These are phyloP conservation scores for Drosophila robusta DNA, from an alignment of 2,888 invertebrate species.

Conservation along the genomic window DNA sequence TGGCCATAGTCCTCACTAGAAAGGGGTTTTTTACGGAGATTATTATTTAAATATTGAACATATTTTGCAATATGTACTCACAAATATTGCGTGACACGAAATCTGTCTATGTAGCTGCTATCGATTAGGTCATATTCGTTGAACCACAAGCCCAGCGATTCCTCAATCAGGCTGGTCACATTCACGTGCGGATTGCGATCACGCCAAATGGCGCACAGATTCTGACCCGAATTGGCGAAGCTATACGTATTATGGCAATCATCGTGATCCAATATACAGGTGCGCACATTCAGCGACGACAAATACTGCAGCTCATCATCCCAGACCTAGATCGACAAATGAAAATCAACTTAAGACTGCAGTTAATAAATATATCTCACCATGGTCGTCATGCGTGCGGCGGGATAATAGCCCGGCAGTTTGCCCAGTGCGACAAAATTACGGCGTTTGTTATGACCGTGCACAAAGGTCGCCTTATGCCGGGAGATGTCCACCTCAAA, in stretches of 20 bases:
- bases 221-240: slow-evolving; percentile 83
- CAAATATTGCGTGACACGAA: slow-evolving; percentile 82
- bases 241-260: slow-evolving; percentile 83
- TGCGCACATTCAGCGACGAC: slow-evolving; percentile 82
- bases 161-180: slow-evolving; percentile 81
- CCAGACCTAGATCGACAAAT: slow-evolving; percentile 74
- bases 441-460: slow-evolving; percentile 83
- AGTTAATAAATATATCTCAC: slow-evolving; percentile 55
- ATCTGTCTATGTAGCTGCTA: slow-evolving; percentile 79
- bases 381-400: slow-evolving; percentile 84
- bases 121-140: slow-evolving; percentile 83
- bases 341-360: not conserved
- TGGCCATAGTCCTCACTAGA: slow-evolving; percentile 84
- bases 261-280: slow-evolving; percentile 83
- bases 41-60: too few species aligned
- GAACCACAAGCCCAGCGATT: slow-evolving; percentile 83
- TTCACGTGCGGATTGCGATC: slow-evolving; percentile 74
- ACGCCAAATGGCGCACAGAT: slow-evolving; percentile 82
- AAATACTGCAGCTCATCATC: slow-evolving; percentile 84
- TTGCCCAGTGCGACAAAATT: slow-evolving; percentile 83
- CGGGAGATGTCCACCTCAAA: slow-evolving; percentile 75
- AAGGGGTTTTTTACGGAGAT: not conserved
- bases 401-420: slow-evolving; percentile 83
- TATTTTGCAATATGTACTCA: slow-evolving; percentile 56
- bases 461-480: slow-evolving; percentile 74